Percentiles rank a stretch among this genome's conserved stretches.
Conservation (phyloP, 2,797 vertebrate genomes). For the Sciaenops ocellatus region DNA sequence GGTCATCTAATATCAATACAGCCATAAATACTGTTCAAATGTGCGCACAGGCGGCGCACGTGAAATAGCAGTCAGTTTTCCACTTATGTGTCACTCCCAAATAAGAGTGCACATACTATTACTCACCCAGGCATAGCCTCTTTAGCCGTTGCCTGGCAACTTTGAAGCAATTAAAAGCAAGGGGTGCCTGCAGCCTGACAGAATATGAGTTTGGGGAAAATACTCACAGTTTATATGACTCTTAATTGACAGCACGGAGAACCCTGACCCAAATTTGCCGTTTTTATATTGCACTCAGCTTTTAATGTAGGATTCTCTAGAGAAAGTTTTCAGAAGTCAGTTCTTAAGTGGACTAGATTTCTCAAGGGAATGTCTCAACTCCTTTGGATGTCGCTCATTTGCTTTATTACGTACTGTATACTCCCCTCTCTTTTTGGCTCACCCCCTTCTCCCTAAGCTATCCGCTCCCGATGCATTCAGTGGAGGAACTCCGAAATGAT, state of each 20-base stretch:
- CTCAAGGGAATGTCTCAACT: conserved; percentile 48
- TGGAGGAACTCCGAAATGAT: conserved; percentile 53
- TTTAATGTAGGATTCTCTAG: conserved; percentile 49
- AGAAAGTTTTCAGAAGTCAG: conserved; percentile 62
- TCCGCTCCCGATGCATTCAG: conserved; percentile 37
- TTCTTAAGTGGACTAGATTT: conserved; percentile 65
- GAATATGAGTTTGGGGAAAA: conserved; percentile 53
- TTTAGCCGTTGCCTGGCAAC: conserved; percentile 72
- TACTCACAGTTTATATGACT: conserved; percentile 51
- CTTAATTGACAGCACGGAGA: conserved; percentile 60
- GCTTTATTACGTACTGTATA: conserved; percentile 48
- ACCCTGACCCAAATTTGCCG: conserved; percentile 59
- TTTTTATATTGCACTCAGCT: conserved; percentile 27
- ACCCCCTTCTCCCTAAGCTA: neutral
- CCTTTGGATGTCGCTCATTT: conserved; percentile 60
- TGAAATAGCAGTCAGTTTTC: conserved; percentile 18
- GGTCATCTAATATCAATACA: conserved; percentile 48
- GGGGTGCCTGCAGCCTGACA: conserved; percentile 37
- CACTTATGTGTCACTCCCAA: conserved; percentile 25
- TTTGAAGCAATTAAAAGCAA: conserved; percentile 65
- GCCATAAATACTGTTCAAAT: conserved; percentile 31
- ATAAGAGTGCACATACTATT: conserved; percentile 28
- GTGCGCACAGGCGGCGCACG: neutral
- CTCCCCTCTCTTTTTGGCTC: conserved; percentile 17
- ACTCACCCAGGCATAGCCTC: conserved; percentile 47